These are phyloP conservation scores for Pandemis cinnamomeana DNA, from an alignment of 2,888 invertebrate species.

Conservation along the genomic window DNA sequence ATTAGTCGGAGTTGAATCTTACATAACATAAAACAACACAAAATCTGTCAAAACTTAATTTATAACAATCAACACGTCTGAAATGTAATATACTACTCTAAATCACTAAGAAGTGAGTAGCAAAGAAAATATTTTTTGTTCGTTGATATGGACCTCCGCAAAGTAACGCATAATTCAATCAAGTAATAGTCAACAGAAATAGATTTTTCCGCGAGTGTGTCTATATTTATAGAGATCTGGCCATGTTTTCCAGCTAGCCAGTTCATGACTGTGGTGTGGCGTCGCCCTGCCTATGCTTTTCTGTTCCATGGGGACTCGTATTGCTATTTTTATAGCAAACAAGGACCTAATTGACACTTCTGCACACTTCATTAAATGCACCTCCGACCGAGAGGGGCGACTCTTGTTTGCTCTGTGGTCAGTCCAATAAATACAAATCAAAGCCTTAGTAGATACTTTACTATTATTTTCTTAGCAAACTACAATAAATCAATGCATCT, in stretches of 20 bases:
- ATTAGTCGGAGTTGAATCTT: too few relatives aligned
- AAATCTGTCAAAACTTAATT: too few relatives aligned
- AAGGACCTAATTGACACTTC: slow-evolving; percentile 63
- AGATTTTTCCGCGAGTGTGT: slow-evolving; percentile 15
- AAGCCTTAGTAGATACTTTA: neutral
- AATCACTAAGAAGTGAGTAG: too few relatives aligned
- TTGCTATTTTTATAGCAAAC: slow-evolving; percentile 59
- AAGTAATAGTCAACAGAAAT: neutral
- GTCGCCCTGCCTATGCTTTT: slow-evolving; percentile 44
- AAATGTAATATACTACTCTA: too few relatives aligned
- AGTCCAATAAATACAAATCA: slow-evolving; percentile 5
- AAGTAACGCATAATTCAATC: neutral
- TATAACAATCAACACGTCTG: too few relatives aligned
- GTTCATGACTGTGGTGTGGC: slow-evolving; percentile 29
- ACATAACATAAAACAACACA: too few relatives aligned
- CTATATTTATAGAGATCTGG: slow-evolving; percentile 30
- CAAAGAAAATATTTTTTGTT: too few relatives aligned
- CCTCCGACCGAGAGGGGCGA: slow-evolving; percentile 48
- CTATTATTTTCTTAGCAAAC: neutral
- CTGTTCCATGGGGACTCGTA: slow-evolving; percentile 40
- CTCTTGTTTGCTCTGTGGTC: slow-evolving; percentile 17
- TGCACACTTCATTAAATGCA: slow-evolving; percentile 62
- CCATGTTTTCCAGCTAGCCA: slow-evolving; percentile 35
- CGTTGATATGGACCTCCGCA: neutral
- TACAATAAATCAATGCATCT: neutral